A percentile compares a stretch with the other conserved stretches of the same genome.
phyloP scores from a whole-genome alignment of 2,113 vertebrate species.

The Sinocyclocheilus anshuiensis region DNA sequence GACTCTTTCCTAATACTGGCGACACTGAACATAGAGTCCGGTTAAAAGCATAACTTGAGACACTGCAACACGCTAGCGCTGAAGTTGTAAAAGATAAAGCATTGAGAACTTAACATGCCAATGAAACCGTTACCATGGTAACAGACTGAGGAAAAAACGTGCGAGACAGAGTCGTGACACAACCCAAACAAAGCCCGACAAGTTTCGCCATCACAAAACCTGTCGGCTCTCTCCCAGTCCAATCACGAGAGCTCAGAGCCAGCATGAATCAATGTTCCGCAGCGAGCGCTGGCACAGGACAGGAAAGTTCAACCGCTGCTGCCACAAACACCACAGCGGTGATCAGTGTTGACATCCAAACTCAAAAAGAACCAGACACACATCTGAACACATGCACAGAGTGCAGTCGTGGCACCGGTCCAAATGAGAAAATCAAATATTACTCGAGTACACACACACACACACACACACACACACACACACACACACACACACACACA shows the following conservation, averaged over 20 bases:
- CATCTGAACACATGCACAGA: not conserved
- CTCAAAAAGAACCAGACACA: constrained; percentile 22
- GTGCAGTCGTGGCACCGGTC: constrained; percentile 14
- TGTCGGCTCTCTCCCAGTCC: not conserved
- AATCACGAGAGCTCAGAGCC: constrained; percentile 16
- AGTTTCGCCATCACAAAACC: constrained; percentile 47
- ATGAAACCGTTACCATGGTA: constrained; percentile 72
- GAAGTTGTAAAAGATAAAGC: constrained; percentile 28
- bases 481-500: not conserved
- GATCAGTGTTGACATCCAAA: constrained; percentile 69
- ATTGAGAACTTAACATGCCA: constrained; percentile 55
- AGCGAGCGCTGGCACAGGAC: constrained; percentile 58
- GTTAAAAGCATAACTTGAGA: not conserved
- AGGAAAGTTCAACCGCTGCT: constrained; percentile 65
- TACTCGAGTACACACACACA: constrained; percentile 28
- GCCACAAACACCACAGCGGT: constrained; percentile 61
- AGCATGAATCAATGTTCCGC: constrained; percentile 67
- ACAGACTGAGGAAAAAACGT: constrained; percentile 72
- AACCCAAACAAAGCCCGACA: constrained; percentile 52
- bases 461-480: not conserved
- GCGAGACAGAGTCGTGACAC: constrained; percentile 52
- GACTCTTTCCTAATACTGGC: not conserved
- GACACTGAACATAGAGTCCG: constrained; percentile 8
- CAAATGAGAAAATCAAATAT: constrained; percentile 44
- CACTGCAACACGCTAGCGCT: not conserved